phyloP scores from a whole-genome alignment of 2,888 invertebrate genomes.

The Rhorus exstirpatorius region DNA sequence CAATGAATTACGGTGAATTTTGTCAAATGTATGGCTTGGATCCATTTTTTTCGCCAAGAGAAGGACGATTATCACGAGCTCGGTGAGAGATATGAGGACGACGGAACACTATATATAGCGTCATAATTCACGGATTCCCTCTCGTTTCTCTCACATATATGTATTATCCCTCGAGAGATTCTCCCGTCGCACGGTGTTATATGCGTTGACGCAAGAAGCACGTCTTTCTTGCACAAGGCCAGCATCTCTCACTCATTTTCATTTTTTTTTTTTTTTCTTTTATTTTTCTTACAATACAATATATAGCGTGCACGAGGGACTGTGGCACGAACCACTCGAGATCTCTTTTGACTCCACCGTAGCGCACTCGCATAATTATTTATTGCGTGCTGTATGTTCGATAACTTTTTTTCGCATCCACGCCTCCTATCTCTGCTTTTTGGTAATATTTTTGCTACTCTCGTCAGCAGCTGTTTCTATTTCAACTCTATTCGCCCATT shows the following conservation, averaged over 20 bases:
- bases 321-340: slow-evolving; percentile 31
- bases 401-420: slow-evolving; percentile 4
- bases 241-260: slow-evolving; percentile 43
- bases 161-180: slow-evolving; percentile 47
- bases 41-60: neutral
- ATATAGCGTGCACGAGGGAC: slow-evolving; percentile 9
- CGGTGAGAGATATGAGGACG: slow-evolving; percentile 26
- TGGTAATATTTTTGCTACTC: slow-evolving; percentile 2
- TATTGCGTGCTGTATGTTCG: slow-evolving; percentile 6
- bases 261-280: slow-evolving; percentile 17
- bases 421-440: neutral
- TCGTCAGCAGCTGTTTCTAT: neutral
- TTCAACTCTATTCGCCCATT: neutral
- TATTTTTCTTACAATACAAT: slow-evolving; percentile 38
- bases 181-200: slow-evolving; percentile 71
- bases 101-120: slow-evolving; percentile 30
- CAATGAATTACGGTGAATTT: no score
- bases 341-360: slow-evolving; percentile 45
- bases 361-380: slow-evolving; percentile 30
- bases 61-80: slow-evolving; percentile 28
- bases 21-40: no score
- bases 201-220: slow-evolving; percentile 73
- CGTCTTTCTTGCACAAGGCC: slow-evolving; percentile 74
- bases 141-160: slow-evolving; percentile 40
- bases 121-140: slow-evolving; percentile 54